Base-by-base conservation (phyloP, 2,888 invertebrate genomes). In the Colletes collaris region DNA sequence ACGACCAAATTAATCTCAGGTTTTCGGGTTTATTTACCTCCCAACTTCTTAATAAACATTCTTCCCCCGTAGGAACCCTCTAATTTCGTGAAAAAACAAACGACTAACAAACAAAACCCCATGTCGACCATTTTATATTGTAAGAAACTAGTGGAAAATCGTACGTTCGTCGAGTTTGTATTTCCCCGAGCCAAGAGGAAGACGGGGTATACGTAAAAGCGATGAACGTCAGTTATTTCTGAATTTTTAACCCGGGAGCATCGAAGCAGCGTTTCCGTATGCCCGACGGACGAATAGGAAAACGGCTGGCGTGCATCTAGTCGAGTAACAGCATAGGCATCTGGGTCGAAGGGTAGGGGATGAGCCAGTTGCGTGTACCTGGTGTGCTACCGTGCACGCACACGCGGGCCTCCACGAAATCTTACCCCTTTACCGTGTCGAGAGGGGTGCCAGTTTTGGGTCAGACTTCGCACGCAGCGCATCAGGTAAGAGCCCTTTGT, bases 381-480 rank as follows among this genome's bases (percentile, higher is more conserved):
- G 88, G 71, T 66, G 65, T 27, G 56, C 63, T 27, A 40, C 62
- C 59, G 66, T 56, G 55, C 64, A 73, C 65, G 27, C 60, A 59
- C 53, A 83, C 73, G 80, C 78, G 78, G 37, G 76, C 81, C 77
- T 66, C 78, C 81, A 76, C 73, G 81, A 84, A 86, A 76, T 74
- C 72, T 85, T 82, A 88, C 86, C 89, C 89, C 87, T 87, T 89
- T 88, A 82, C 78, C 85, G 74, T 74, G 74, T 74, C 64, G 79
- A 82, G 84, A 87, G 86, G 89, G 91, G 87, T 89, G 89, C 86
- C 91, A 93, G 93, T 93, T 91, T 90, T 89, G 86, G 90, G 88
- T 87, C 89, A 90, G 91, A 91, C 91, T 88, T 91, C 89, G 88
- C 88, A 87, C 90, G 91, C 88, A 86, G 83, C 91, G 86, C 91